phyloP scores from a whole-genome alignment of 2,888 invertebrate species.

The Acanthoscelides obtectus region DNA sequence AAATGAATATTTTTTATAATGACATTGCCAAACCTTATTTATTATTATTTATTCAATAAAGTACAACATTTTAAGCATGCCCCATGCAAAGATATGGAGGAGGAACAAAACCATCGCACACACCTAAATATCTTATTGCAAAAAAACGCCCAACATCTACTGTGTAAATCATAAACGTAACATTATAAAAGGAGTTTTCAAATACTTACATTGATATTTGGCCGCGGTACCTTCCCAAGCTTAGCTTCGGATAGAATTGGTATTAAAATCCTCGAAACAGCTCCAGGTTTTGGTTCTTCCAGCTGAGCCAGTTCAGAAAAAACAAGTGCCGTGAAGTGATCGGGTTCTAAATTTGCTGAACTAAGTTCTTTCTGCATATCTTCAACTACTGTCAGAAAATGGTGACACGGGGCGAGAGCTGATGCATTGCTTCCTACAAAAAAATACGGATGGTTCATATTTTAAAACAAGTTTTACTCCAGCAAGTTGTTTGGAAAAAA shows the following conservation, averaged over 20 bases:
- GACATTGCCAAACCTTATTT: neutral
- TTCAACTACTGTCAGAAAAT: slow-evolving; percentile 62
- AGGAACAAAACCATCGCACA: too few relatives aligned
- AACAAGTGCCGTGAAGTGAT: slow-evolving; percentile 75
- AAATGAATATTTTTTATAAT: neutral
- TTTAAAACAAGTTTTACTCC: too few relatives aligned
- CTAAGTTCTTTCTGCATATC: slow-evolving; percentile 52
- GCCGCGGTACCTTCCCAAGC: slow-evolving; percentile 61
- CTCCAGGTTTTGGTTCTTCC: slow-evolving; percentile 80
- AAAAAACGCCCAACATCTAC: too few relatives aligned
- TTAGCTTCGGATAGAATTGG: slow-evolving; percentile 70
- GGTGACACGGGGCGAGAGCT: slow-evolving; percentile 68
- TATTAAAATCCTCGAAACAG: slow-evolving; percentile 71
- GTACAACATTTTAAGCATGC: too few relatives aligned
- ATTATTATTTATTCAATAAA: too few relatives aligned
- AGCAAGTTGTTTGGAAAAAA: too few relatives aligned
- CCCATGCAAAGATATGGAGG: too few relatives aligned
- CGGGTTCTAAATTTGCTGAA: slow-evolving; percentile 58
- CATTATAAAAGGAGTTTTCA: too few relatives aligned
- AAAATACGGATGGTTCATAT: slow-evolving; percentile 26
- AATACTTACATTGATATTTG: slow-evolving; percentile 57
- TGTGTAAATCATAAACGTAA: too few relatives aligned
- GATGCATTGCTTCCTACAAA: slow-evolving; percentile 62
- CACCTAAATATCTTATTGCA: too few relatives aligned
- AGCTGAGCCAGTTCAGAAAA: slow-evolving; percentile 72